Conservation (phyloP, 2,113 vertebrate species). For the Ailuropoda melanoleuca region DNA sequence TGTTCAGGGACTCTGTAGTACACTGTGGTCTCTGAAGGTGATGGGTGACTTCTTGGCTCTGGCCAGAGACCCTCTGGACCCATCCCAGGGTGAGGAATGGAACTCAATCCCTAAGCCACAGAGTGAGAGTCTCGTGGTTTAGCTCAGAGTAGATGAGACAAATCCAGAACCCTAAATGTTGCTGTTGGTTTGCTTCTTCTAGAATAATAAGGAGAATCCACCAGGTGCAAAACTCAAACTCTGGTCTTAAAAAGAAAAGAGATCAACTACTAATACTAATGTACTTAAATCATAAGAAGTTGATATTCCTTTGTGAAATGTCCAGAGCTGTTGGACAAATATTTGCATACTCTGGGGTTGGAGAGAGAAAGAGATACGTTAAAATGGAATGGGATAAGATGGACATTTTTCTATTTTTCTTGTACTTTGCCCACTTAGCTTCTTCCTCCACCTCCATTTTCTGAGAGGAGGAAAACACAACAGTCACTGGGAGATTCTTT, state of each 20-base stretch:
- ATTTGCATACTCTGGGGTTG: neutral
- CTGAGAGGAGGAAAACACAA: neutral
- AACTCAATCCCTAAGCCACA: neutral
- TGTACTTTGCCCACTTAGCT: neutral
- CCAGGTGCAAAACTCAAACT: neutral
- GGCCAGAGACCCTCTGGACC: neutral
- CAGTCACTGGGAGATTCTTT: neutral
- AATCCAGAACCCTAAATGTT: neutral
- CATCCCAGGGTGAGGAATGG: neutral
- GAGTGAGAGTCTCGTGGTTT: neutral
- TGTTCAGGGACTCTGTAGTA: neutral
- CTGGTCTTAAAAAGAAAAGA: neutral
- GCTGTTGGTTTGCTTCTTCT: neutral
- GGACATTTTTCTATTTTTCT: neutral
- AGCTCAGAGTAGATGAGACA: neutral
- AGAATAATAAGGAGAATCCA: neutral
- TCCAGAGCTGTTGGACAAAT: neutral
- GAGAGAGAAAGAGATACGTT: neutral
- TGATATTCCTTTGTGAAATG: neutral
- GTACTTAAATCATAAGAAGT: neutral
- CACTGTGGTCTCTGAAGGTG: neutral
- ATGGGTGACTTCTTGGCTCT: neutral
- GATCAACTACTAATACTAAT: neutral
- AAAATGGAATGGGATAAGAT: neutral
- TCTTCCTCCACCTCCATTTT: neutral